A percentile compares a stretch with the other conserved stretches of the same genome.
Conservation (phyloP, 1,140 invertebrate species). For the Micrasema minimum region DNA sequence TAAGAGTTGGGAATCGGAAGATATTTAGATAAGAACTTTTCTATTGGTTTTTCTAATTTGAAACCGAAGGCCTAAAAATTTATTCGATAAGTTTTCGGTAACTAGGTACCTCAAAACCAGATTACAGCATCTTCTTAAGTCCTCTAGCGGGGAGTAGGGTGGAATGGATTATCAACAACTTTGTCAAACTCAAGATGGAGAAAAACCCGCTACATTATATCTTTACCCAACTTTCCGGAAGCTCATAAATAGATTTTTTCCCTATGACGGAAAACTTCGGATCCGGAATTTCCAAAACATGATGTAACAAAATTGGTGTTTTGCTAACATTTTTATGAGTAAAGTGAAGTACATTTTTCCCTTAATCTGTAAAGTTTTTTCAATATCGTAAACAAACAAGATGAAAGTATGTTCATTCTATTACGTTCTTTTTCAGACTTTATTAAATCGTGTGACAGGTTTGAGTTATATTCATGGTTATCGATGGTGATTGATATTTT, state of each 20-base stretch:
- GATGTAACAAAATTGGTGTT: too few relatives aligned
- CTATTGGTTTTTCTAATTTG: constrained; percentile 50
- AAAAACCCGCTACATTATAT: constrained; percentile 10
- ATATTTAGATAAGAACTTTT: constrained; percentile 40
- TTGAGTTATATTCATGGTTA: too few relatives aligned
- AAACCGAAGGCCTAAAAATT: constrained; percentile 47
- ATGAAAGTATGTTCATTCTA: too few relatives aligned
- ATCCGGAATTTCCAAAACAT: too few relatives aligned
- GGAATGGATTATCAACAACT: constrained; percentile 31
- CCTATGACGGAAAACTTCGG: too few relatives aligned
- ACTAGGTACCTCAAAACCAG: constrained; percentile 47
- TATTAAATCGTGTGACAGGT: too few relatives aligned
- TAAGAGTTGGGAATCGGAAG: not conserved
- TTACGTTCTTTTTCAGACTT: too few relatives aligned
- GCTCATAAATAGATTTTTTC: not conserved
- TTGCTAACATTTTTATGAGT: too few relatives aligned
- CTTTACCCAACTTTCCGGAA: not conserved
- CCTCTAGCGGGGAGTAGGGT: not conserved
- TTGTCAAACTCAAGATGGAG: not conserved
- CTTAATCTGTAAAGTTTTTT: too few relatives aligned
- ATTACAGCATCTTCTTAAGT: constrained; percentile 34
- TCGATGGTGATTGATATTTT: too few relatives aligned
- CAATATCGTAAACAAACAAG: too few relatives aligned
- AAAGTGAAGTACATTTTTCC: too few relatives aligned
- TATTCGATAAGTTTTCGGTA: constrained; percentile 47